Evolutionary conservation across 2,888 invertebrate species (phyloP), one percentile per base, ranked within the genome.

Genomic region (Hemithea aestivaria): DNA sequence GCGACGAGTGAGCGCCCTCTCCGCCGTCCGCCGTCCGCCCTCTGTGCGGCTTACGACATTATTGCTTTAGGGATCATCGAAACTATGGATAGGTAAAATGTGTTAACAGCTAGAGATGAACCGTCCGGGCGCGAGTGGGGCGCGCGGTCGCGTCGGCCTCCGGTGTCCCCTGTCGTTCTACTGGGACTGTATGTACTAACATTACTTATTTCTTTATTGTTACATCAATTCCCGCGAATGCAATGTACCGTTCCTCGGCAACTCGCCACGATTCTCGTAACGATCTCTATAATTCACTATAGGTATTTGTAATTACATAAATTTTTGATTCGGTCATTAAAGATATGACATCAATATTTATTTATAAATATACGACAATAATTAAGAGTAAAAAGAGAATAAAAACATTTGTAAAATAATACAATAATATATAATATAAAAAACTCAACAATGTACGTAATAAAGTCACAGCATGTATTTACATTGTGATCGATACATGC

Each of bases 151-250:
- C n/a, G n/a, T n/a, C 16, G 16, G 5, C 16, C 16, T 4, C 2
- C 5, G 5, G 2, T 16, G 5, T 16, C 5, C 5, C 3, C 16
- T 16, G 2, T 16, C 16, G 5, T 16, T 16, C 16, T 16, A 16
- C 16, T 16, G 16, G 5, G 16, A 16, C 5, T 16, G 3, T 16
- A 5, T 16, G 16, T 16, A 16, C 16, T 63, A 59, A 53, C 58
- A 56, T 62, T 56, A 27, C 26, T 49, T 50, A 46, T 50, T 45
- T 37, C 40, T 37, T 62, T 65, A 62, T 57, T 45, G 48, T 69
- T 66, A 66, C 5, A 16, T 83, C 83, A 84, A 83, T 83, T 84
- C 83, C 83, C 70, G 55, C 63, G 60, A 66, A 71, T 71, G 66
- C 73, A 68, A 66, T 70, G 63, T 58, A 57, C 23, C 28, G 22